phyloP scores from a whole-genome alignment of 2,888 invertebrate genomes.

The Caenorhabditis drosophilae region DNA sequence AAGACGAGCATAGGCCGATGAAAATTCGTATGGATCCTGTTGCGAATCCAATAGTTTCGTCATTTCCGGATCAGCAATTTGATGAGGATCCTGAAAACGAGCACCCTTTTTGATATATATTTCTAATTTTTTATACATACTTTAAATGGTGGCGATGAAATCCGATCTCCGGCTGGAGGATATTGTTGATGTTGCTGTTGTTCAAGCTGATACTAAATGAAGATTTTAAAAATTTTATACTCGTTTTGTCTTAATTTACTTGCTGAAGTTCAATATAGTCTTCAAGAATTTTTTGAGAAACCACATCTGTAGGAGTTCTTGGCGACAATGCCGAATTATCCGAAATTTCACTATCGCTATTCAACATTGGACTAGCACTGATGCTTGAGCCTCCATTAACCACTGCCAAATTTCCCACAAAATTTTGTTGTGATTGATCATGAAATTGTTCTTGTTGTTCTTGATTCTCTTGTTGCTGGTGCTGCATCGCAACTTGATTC shows the following conservation, averaged over 20 bases:
- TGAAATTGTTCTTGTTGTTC: background rate
- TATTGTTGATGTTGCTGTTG: slow-evolving; percentile 5
- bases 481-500: background rate
- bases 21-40: background rate
- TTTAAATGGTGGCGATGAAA: slow-evolving; percentile 3
- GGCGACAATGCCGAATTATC: slow-evolving; percentile 5
- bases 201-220: too few relatives aligned
- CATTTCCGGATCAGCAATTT: slow-evolving; percentile 8
- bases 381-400: slow-evolving; percentile 5
- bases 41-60: background rate
- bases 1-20: background rate
- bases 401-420: too few relatives aligned
- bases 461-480: background rate
- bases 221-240: too few relatives aligned
- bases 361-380: slow-evolving; percentile 6
- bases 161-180: background rate
- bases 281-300: too few relatives aligned
- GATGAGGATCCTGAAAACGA: slow-evolving; percentile 6
- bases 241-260: too few relatives aligned
- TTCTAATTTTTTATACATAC: too few relatives aligned
- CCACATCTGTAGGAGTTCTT: background rate
- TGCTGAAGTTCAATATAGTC: too few relatives aligned
- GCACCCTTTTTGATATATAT: background rate
- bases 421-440: slow-evolving; percentile 1
- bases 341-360: slow-evolving; percentile 5